These are phyloP conservation scores for Aldrovandia affinis DNA, from an alignment of 2,797 vertebrate species.

Conservation along the genomic window DNA sequence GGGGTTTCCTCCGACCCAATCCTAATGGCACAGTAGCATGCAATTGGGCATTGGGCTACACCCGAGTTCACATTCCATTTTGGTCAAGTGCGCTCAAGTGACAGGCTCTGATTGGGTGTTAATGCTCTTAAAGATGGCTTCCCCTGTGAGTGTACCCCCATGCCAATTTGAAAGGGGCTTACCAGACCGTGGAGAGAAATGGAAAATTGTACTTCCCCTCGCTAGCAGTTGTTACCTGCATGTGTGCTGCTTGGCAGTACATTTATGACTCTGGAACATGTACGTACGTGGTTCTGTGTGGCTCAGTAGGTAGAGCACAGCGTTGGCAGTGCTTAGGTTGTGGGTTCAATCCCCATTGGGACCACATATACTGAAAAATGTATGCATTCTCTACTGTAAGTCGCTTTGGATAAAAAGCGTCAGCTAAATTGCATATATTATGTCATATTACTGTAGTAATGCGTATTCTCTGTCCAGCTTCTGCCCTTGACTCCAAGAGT, in stretches of 20 bases:
- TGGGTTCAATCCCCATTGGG: too few relatives aligned
- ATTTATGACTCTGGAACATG: too few relatives aligned
- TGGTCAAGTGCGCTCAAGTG: slow-evolving; percentile 7
- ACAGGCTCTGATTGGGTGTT: slow-evolving; percentile 23
- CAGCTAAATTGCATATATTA: too few relatives aligned
- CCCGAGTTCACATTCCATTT: slow-evolving; percentile 11
- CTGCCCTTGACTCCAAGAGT: not conserved
- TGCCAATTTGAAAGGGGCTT: slow-evolving; percentile 23
- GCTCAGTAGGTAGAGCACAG: too few relatives aligned
- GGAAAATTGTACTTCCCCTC: slow-evolving; percentile 27
- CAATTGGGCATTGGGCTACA: not conserved
- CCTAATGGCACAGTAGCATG: slow-evolving; percentile 26
- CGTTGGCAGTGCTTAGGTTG: too few relatives aligned
- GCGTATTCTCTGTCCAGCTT: not conserved
- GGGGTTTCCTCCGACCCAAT: not conserved
- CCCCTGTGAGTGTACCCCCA: not conserved
- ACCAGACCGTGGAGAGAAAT: slow-evolving; percentile 36
- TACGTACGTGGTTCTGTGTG: too few relatives aligned
- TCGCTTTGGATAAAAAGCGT: too few relatives aligned
- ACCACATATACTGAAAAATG: too few relatives aligned
- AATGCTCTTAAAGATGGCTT: slow-evolving; percentile 28
- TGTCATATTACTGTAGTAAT: too few relatives aligned
- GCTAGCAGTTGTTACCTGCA: slow-evolving; percentile 13
- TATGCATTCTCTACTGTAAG: too few relatives aligned
- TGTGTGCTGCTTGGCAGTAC: not conserved